phyloP scores from a whole-genome alignment of 2,797 vertebrate species.

The Dipus sagitta region DNA sequence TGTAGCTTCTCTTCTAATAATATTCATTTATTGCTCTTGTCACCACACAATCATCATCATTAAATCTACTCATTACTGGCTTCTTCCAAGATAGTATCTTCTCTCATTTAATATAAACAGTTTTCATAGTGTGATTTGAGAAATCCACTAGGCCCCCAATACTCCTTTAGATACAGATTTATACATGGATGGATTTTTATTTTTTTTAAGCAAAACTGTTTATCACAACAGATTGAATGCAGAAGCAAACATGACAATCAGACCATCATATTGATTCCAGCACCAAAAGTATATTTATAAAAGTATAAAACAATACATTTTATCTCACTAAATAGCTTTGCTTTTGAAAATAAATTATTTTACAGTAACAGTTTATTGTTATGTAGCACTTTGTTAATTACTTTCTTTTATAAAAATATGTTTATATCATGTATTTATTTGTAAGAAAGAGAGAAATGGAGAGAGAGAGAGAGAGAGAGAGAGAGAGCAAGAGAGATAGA shows the following conservation, averaged over 20 bases:
- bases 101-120: background rate
- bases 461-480: no score
- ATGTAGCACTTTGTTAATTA: background rate
- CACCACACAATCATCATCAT: background rate
- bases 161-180: background rate
- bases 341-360: constrained; percentile 32
- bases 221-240: background rate
- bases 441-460: no score
- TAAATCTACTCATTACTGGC: background rate
- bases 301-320: background rate
- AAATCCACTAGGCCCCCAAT: background rate
- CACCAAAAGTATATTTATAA: background rate
- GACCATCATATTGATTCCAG: background rate
- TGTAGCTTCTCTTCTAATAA: background rate
- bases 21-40: background rate
- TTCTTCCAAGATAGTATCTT: constrained; percentile 6
- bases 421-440: no score
- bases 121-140: constrained; percentile 40
- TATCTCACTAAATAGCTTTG: constrained; percentile 3
- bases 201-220: background rate
- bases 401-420: no score
- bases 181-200: constrained; percentile 11
- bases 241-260: background rate
- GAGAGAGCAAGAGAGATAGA: no score
- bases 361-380: constrained; percentile 19